Conservation (phyloP, 2,113 vertebrate species). For the Thalassoma bifasciatum region DNA sequence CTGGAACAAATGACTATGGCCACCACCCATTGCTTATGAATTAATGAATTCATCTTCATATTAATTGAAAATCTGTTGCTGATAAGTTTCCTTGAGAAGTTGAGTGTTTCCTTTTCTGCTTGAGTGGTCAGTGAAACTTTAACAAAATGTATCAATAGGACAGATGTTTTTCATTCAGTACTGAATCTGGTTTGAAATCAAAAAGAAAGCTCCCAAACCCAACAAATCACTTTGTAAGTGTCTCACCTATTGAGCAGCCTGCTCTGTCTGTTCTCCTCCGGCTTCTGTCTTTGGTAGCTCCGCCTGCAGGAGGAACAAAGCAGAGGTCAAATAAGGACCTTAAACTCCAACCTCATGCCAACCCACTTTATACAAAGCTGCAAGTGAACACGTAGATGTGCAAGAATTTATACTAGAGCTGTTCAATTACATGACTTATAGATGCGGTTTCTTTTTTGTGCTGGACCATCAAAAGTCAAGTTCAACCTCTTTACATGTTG, state of each 20-base stretch:
- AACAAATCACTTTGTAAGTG: not conserved
- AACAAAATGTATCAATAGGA: too few species aligned
- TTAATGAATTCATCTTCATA: too few species aligned
- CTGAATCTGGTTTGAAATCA: too few species aligned
- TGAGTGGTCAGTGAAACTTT: too few species aligned
- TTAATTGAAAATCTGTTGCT: too few species aligned
- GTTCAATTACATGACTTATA: not conserved
- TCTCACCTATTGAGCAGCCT: conserved; percentile 65
- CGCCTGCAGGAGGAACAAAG: conserved; percentile 38
- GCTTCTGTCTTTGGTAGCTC: conserved; percentile 41
- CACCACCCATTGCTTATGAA: too few species aligned
- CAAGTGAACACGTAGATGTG: not conserved
- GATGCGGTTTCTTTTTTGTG: not conserved
- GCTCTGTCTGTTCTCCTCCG: conserved; percentile 47
- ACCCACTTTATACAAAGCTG: not conserved
- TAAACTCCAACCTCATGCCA: not conserved
- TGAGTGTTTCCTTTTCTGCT: too few species aligned
- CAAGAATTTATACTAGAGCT: not conserved
- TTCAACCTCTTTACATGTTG: too few species aligned
- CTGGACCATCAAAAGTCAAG: too few species aligned
- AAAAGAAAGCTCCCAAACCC: not conserved
- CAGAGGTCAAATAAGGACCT: not conserved
- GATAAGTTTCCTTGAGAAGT: too few species aligned
- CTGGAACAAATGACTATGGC: too few species aligned
- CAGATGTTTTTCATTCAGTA: too few species aligned